Evolutionary conservation across 2,113 vertebrate species (phyloP).

Genomic region (Lasiurus cinereus): DNA sequence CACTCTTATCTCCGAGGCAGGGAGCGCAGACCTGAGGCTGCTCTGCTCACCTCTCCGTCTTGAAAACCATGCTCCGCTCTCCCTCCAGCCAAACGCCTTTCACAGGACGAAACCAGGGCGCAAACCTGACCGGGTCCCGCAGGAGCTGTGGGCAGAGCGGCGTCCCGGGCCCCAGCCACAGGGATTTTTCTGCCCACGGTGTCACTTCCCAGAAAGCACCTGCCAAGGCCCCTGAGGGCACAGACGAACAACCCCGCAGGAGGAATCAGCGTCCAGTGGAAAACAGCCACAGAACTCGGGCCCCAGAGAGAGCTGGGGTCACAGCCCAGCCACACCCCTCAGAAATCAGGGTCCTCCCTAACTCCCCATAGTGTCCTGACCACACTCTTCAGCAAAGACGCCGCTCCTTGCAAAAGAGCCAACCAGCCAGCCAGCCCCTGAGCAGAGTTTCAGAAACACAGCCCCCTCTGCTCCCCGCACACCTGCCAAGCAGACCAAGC

Average conservation of each 20-base stretch:
- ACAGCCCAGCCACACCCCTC: background rate
- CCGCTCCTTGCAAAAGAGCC: background rate
- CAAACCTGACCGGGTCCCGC: background rate
- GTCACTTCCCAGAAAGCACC: conserved; percentile 54
- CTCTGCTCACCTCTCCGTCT: background rate
- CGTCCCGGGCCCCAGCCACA: background rate
- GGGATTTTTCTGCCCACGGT: conserved; percentile 27
- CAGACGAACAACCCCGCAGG: background rate
- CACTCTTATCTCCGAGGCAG: background rate
- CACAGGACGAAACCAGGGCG: background rate
- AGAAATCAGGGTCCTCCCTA: background rate
- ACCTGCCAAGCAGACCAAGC: conserved; percentile 18
- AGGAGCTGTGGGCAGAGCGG: background rate
- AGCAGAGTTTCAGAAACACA: background rate
- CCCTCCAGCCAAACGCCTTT: background rate
- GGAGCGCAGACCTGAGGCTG: background rate
- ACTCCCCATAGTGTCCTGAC: background rate
- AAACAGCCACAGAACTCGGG: background rate
- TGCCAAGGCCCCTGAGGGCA: conserved; percentile 6
- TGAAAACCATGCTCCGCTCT: background rate
- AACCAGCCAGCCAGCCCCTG: background rate
- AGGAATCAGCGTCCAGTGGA: background rate
- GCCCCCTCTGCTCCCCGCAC: background rate
- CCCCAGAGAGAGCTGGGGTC: background rate
- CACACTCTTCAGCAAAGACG: background rate